A percentile compares a stretch with the other conserved stretches of the same genome.
Evolutionary conservation across 2,113 vertebrate genomes (phyloP).

Genomic region (Sebastes fasciatus): DNA sequence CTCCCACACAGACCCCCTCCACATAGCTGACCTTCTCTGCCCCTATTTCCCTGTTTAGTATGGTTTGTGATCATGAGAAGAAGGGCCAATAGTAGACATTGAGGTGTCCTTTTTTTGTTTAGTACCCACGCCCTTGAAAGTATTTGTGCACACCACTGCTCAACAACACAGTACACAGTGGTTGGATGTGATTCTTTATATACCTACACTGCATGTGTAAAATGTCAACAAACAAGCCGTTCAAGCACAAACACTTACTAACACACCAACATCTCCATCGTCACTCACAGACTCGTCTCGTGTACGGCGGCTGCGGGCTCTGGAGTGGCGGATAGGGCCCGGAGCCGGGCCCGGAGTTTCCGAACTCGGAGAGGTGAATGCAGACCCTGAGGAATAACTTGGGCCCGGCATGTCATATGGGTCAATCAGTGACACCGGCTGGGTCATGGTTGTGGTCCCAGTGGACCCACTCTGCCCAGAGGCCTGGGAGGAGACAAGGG

Average conservation of each 20-base stretch:
- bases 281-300: constrained; percentile 92
- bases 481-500: constrained; percentile 95
- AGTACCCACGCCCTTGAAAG: background rate
- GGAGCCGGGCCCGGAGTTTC: constrained; percentile 82
- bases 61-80: background rate
- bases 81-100: background rate
- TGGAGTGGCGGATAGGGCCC: constrained; percentile 83
- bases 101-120: background rate
- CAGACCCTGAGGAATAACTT: constrained; percentile 88
- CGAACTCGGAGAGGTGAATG: constrained; percentile 80
- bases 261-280: constrained; percentile 84
- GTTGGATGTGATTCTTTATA: background rate
- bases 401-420: constrained; percentile 94
- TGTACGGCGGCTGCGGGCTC: constrained; percentile 87
- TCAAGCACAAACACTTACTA: constrained; percentile 80
- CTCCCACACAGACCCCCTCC: background rate
- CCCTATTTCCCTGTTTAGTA: background rate
- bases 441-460: constrained; percentile 83
- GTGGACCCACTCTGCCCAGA: constrained; percentile 87
- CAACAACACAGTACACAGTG: background rate
- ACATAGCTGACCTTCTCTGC: background rate
- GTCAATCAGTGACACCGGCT: constrained; percentile 86
- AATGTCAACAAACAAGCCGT: constrained; percentile 61
- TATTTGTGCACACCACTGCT: constrained; percentile 17
- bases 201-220: constrained; percentile 34